A percentile compares a stretch with the other conserved stretches of the same genome.
Evolutionary conservation across 2,797 vertebrate genomes (phyloP).

Genomic region (Fundulus diaphanus): DNA sequence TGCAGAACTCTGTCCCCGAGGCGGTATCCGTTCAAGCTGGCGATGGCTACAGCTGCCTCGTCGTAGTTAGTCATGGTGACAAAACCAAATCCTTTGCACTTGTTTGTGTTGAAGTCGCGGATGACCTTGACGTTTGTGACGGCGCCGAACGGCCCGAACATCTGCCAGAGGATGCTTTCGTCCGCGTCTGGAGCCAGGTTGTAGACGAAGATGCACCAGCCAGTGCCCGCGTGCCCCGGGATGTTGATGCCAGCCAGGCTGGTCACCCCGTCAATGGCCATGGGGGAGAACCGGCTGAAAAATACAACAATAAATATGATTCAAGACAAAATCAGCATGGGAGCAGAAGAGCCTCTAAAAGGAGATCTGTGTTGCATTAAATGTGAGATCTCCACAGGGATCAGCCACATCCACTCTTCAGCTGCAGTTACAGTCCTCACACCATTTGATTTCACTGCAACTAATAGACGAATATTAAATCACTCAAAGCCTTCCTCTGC

Average conservation of each 20-base stretch:
- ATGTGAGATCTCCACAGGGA: slow-evolving; percentile 36
- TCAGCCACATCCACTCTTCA: slow-evolving; percentile 3
- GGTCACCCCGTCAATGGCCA: slow-evolving; percentile 98
- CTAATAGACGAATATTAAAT: background rate
- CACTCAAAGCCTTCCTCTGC: background rate
- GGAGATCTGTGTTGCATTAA: slow-evolving; percentile 28
- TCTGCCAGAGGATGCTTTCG: slow-evolving; percentile 99
- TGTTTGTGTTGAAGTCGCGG: slow-evolving; percentile 99
- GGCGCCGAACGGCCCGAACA: slow-evolving; percentile 98
- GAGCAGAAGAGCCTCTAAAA: slow-evolving; percentile 26
- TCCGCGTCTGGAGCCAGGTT: slow-evolving; percentile 97
- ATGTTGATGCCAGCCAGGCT: slow-evolving; percentile 98
- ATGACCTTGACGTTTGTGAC: slow-evolving; percentile 99
- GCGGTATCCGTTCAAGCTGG: slow-evolving; percentile 97
- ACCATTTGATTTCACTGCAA: background rate
- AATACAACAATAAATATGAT: slow-evolving; percentile 40
- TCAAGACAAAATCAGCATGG: slow-evolving; percentile 39
- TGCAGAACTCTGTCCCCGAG: slow-evolving; percentile 97
- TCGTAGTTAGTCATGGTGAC: slow-evolving; percentile 99
- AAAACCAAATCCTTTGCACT: slow-evolving; percentile 99
- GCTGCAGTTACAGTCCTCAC: background rate
- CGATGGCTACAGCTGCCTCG: slow-evolving; percentile 97
- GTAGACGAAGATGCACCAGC: slow-evolving; percentile 99
- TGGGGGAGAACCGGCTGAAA: slow-evolving; percentile 92
- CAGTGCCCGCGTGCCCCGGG: slow-evolving; percentile 93